Evolutionary conservation across 2,797 vertebrate genomes (phyloP), one percentile per base, ranked within the genome.

Genomic region (Chelon auratus): DNA sequence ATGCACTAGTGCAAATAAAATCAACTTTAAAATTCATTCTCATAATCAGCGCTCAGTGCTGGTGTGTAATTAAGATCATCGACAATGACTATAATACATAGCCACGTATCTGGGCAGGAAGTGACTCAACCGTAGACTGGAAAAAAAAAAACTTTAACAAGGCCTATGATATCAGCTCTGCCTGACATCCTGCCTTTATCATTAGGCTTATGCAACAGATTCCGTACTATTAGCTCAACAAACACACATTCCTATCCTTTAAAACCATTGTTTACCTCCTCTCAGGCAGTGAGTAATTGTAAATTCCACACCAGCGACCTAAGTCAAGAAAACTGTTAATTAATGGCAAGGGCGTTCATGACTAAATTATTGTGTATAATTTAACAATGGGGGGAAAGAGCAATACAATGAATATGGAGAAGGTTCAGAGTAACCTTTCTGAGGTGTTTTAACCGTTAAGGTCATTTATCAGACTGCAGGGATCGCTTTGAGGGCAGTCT

Each of bases 131-230:
- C 6, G 2, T 10, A 17, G 62, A 10, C 33, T 42, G 30, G 30
- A 59, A 48, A 73, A 64, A 78, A 64, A 78, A 67, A 59, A 79
- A 68, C 37, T 51, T 52, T 54, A 81, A 77, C 63, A 66, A 69
- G 33, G 43, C 30, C 52, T 26, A 10, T 57, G 55, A 42, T 67
- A 70, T 82, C 70, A 60, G 61, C 72, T 51, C 40, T n/a, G 62
- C 70, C 68, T 58, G 72, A 75, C 82, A 75, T 81, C 68, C 75
- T 78, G 65, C 58, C 68, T 86, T 86, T 76, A 76, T 87, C 74
- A 22, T 57, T 42, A 55, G 54, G 43, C 65, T 86, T 66, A 67
- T 57, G 48, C 42, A 73, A 82, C 71, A 62, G 42, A 24, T 61
- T 71, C 14, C 26, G n/a, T 7, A 2, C 57, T 71, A 72, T 77